Base-by-base conservation (phyloP, 2,888 invertebrate genomes). In the Leptura quadrifasciata region DNA sequence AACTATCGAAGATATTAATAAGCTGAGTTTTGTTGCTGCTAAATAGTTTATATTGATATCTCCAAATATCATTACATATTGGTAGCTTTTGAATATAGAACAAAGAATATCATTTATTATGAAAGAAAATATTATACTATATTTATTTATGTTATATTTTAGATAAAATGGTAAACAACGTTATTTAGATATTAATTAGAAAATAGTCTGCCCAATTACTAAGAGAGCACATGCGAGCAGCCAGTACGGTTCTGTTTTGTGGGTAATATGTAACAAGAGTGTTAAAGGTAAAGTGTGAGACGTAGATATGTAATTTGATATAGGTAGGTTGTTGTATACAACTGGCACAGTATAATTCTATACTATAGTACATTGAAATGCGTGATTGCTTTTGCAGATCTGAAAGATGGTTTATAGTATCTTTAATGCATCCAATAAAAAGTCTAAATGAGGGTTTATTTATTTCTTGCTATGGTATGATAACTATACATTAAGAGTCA, bases 271-370 rank as follows among this genome's bases (percentile, higher is more conserved):
- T 60, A 35, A 39, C 61, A 57, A 57, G 57, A 12, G 10, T 57
- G 57, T 57, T 61, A 70, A 70, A 73, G 73, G 70, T 74, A 76
- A 72, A 74, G 73, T 72, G 73, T 74, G 68, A 76, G 76, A 47
- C 76, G 70, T 76, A 78, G 78, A 47, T 79, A 70, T 77, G 76
- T 80, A 80, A 80, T 80, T 75, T 80, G 75, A 71, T 72, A 70
- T 63, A 58, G 58, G 65, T 63, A 72, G 21, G 54, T 70, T 47
- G 47, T 72, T 73, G 69, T 72, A 63, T 72, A 76, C 61, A 69
- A 74, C 76, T 78, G 74, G 76, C 74, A 68, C 74, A 77, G 54
- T 55, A 61, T 80, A 80, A 80, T 80, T 76, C 68, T 58, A 71
- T 47, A 72, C 15, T 65, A 27, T 52, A 65, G 31, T 70, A 64